These are phyloP conservation scores for Dryomyza anilis DNA, from an alignment of 2,888 invertebrate genomes.

Conservation along the genomic window DNA sequence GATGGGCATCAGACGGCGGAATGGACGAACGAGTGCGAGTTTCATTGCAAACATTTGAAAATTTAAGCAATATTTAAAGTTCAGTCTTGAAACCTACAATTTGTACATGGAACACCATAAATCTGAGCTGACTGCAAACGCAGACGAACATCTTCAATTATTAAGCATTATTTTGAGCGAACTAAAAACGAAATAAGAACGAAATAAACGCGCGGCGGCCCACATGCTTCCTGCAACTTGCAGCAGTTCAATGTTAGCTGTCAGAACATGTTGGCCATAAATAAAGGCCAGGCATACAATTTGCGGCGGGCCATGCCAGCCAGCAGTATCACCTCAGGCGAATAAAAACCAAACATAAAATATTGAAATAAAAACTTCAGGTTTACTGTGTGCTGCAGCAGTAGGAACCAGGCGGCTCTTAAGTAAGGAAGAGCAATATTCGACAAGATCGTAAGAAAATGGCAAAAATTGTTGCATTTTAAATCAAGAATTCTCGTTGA, in stretches of 20 bases:
- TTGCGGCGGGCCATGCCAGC: neutral
- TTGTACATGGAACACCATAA: neutral
- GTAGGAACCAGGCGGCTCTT: neutral
- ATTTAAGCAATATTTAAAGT: neutral
- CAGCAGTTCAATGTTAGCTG: conserved; percentile 6
- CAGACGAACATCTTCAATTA: neutral
- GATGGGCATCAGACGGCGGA: too few species aligned
- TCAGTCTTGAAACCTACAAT: neutral
- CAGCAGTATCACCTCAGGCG: neutral
- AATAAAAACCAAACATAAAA: too few species aligned
- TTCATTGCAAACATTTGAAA: too few species aligned
- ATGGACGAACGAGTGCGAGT: neutral
- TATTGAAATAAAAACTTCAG: neutral
- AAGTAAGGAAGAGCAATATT: neutral
- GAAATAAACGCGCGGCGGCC: neutral
- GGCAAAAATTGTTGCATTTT: too few species aligned
- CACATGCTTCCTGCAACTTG: neutral
- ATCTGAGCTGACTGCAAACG: neutral
- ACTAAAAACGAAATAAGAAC: neutral
- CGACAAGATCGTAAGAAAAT: too few species aligned
- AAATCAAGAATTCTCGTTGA: too few species aligned
- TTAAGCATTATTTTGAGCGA: neutral
- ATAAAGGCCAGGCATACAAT: conserved; percentile 12
- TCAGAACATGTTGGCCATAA: conserved; percentile 13
- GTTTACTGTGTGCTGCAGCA: neutral